phyloP scores from a whole-genome alignment of 2,113 vertebrate species.

The Cephalopholis sonnerati region DNA sequence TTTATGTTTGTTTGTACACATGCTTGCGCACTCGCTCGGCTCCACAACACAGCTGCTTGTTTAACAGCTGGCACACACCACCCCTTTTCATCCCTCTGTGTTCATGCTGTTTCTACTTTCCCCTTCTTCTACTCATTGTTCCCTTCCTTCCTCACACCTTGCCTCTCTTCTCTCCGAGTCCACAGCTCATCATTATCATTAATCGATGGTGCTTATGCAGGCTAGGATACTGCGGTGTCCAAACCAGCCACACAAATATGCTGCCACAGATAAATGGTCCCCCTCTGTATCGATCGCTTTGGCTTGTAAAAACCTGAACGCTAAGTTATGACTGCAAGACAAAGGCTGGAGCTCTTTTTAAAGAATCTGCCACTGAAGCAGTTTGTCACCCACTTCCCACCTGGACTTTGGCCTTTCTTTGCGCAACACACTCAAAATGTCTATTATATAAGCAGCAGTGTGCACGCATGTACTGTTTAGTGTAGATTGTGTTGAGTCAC shows the following conservation, averaged over 20 bases:
- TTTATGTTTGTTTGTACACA: not conserved
- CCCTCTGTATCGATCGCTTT: conserved; percentile 42
- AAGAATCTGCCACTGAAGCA: conserved; percentile 17
- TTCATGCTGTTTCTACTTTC: not conserved
- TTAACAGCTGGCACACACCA: conserved; percentile 1
- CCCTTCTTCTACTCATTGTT: not conserved
- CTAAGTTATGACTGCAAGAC: conserved; percentile 67
- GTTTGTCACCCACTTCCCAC: conserved; percentile 46
- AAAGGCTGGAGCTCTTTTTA: conserved; percentile 45
- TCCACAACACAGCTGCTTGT: not conserved
- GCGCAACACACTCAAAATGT: conserved; percentile 8
- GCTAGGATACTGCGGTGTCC: conserved; percentile 30
- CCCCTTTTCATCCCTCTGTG: not conserved
- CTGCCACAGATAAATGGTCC: conserved; percentile 57
- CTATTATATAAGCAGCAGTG: conserved; percentile 14
- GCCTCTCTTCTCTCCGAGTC: not conserved
- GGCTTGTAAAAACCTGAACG: conserved; percentile 44
- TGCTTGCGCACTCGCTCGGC: not conserved
- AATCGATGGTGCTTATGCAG: conserved; percentile 59
- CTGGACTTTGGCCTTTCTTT: conserved; percentile 15
- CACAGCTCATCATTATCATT: conserved; percentile 44
- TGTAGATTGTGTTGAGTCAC: not conserved
- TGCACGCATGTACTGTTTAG: not conserved
- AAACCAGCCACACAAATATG: conserved; percentile 33
- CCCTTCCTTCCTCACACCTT: not conserved